phyloP scores from a whole-genome alignment of 2,113 vertebrate species.

The Argyrosomus japonicus region DNA sequence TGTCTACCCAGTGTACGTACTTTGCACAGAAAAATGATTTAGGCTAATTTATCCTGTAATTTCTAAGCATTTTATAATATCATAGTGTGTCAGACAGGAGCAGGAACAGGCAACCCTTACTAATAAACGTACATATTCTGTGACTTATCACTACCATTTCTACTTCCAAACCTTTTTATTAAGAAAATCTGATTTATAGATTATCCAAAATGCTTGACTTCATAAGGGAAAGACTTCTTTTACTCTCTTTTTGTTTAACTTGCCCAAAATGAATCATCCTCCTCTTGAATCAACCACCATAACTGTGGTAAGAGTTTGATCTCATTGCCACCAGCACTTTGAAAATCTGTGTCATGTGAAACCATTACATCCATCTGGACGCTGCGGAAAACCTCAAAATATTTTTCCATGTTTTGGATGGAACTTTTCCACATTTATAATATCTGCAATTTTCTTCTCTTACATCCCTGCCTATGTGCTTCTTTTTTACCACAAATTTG shows the following conservation, averaged over 20 bases:
- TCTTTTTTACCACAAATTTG: constrained; percentile 53
- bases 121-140: not conserved
- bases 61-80: not conserved
- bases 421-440: constrained; percentile 66
- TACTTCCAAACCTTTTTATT: not conserved
- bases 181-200: not conserved
- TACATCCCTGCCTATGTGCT: constrained; percentile 14
- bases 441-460: constrained; percentile 66
- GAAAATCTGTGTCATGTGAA: constrained; percentile 60
- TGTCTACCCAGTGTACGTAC: not conserved
- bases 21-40: constrained; percentile 22
- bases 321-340: constrained; percentile 43
- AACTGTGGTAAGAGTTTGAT: constrained; percentile 44
- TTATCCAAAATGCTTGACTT: not conserved
- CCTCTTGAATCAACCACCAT: constrained; percentile 44
- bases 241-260: not conserved
- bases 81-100: not conserved
- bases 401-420: constrained; percentile 65
- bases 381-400: constrained; percentile 67
- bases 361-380: constrained; percentile 53
- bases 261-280: not conserved
- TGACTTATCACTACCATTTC: not conserved
- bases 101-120: not conserved
- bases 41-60: not conserved
- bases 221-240: not conserved